A percentile compares a stretch with the other conserved stretches of the same genome.
These are phyloP conservation scores for Uloborus diversus DNA, from an alignment of 1,140 invertebrate species.

Conservation along the genomic window DNA sequence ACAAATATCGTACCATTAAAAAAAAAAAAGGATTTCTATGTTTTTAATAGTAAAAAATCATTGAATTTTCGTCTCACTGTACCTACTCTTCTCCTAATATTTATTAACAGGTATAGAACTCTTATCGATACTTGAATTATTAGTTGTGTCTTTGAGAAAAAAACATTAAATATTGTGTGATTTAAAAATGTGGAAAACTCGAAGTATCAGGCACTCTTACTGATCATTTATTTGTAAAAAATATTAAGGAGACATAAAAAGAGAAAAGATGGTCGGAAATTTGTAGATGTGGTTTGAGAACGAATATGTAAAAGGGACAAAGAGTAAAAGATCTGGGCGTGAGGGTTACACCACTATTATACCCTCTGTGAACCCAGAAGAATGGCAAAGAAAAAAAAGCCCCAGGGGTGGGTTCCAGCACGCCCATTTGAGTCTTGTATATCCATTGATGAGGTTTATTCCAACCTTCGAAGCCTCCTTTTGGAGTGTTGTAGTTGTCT, in stretches of 20 bases:
- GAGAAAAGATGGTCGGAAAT: neutral
- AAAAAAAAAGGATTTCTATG: too few relatives aligned
- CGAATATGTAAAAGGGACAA: neutral
- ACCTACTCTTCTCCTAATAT: too few relatives aligned
- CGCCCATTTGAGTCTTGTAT: slow-evolving; percentile 45
- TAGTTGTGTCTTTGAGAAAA: too few relatives aligned
- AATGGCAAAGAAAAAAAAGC: slow-evolving; percentile 31
- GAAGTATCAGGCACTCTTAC: too few relatives aligned
- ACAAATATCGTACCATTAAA: too few relatives aligned
- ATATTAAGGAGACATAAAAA: neutral
- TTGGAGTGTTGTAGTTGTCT: slow-evolving; percentile 22
- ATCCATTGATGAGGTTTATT: slow-evolving; percentile 48
- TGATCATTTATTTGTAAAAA: too few relatives aligned
- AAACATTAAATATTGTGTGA: too few relatives aligned
- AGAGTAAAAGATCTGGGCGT: slow-evolving; percentile 29
- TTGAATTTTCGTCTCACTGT: too few relatives aligned
- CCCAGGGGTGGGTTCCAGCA: slow-evolving; percentile 8
- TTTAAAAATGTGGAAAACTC: too few relatives aligned
- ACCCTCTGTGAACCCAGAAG: slow-evolving; percentile 7
- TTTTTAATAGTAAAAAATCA: too few relatives aligned
- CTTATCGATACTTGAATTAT: too few relatives aligned
- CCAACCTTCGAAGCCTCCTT: slow-evolving; percentile 10
- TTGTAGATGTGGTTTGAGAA: neutral
- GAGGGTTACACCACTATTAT: slow-evolving; percentile 54
- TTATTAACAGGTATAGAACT: too few relatives aligned